Evolutionary conservation across 2,113 vertebrate species (phyloP).

Genomic region (Dipodomys spectabilis): DNA sequence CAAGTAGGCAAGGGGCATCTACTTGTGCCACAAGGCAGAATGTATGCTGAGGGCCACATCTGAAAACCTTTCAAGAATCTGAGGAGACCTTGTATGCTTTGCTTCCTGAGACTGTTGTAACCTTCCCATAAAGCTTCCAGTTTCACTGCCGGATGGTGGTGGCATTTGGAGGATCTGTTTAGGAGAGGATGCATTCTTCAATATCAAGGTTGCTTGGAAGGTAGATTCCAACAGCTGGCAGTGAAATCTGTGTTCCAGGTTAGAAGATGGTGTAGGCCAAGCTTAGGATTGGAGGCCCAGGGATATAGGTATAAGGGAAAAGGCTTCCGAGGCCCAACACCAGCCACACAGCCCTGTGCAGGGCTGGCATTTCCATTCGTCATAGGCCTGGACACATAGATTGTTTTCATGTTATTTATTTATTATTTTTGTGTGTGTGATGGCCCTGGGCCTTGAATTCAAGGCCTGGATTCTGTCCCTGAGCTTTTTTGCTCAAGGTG

Average conservation of each 20-base stretch:
- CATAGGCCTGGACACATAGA: background rate
- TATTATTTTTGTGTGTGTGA: no score
- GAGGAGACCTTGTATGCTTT: background rate
- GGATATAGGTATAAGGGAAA: background rate
- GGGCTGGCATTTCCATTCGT: background rate
- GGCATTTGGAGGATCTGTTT: rapidly evolving
- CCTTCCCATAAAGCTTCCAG: background rate
- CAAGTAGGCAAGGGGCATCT: background rate
- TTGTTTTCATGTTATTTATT: background rate
- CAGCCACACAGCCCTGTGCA: background rate
- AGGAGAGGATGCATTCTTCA: background rate
- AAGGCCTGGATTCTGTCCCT: no score
- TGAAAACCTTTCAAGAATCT: rapidly evolving
- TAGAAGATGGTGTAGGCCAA: background rate
- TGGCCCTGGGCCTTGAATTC: no score
- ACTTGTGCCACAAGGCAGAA: background rate
- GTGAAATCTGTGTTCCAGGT: background rate
- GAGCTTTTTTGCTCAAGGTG: no score
- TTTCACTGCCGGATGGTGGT: background rate
- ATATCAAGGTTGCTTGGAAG: background rate
- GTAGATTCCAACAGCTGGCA: background rate
- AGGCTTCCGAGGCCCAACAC: background rate
- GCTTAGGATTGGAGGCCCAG: background rate
- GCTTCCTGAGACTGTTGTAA: background rate
- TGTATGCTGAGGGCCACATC: rapidly evolving